A percentile compares a stretch with the other conserved stretches of the same genome.
Evolutionary conservation across 2,888 invertebrate genomes (phyloP).

Genomic region (Dyspetes luteomarginatus): DNA sequence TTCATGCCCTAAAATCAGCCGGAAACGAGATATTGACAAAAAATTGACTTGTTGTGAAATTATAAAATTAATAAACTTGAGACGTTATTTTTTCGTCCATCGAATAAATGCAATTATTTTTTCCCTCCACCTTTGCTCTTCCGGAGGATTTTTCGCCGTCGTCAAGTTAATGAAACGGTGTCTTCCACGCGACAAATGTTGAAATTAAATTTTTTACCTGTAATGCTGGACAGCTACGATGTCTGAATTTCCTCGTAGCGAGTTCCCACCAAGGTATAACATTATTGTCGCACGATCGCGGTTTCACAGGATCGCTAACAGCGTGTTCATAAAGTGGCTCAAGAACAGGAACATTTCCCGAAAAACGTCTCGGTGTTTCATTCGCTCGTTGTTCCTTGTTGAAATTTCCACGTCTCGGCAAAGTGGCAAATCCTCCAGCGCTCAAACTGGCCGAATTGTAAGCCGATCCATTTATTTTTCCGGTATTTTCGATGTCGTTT

Average conservation of each 20-base stretch:
- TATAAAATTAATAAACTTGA: too few species aligned
- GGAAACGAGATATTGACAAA: too few species aligned
- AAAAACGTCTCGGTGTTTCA: constrained; percentile 75
- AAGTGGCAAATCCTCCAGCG: constrained; percentile 73
- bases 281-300: constrained; percentile 72
- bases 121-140: too few species aligned
- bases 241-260: constrained; percentile 91
- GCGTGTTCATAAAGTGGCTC: constrained; percentile 83
- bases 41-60: too few species aligned
- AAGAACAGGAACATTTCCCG: constrained; percentile 78
- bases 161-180: not conserved
- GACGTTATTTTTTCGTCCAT: too few species aligned
- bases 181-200: not conserved
- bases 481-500: constrained; percentile 65
- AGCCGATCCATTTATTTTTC: constrained; percentile 32
- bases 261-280: constrained; percentile 94
- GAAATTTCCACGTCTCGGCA: constrained; percentile 76
- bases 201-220: constrained; percentile 84
- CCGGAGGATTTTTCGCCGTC: too few species aligned
- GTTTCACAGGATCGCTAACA: constrained; percentile 81
- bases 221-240: constrained; percentile 92
- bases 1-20: too few species aligned
- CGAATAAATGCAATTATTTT: too few species aligned
- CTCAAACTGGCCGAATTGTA: not conserved
- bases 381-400: constrained; percentile 70